Evolutionary conservation across 2,888 invertebrate species (phyloP).

Genomic region (Spisula solida): DNA sequence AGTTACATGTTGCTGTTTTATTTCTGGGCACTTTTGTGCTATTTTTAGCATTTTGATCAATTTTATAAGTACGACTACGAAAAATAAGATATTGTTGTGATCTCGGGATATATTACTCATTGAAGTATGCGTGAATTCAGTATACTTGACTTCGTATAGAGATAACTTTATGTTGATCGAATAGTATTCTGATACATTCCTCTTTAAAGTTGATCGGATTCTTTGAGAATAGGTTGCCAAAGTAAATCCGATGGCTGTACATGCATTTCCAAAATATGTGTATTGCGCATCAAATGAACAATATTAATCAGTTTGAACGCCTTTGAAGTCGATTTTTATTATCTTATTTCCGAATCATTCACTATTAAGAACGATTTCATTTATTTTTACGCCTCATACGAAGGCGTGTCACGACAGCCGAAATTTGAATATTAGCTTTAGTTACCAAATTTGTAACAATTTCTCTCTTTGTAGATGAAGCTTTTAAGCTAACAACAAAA

Average conservation of each 20-base stretch:
- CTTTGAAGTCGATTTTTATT: slow-evolving; percentile 44
- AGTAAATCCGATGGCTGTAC: not conserved
- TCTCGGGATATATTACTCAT: too few relatives aligned
- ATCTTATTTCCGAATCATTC: slow-evolving; percentile 16
- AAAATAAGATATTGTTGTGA: too few relatives aligned
- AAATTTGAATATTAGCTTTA: slow-evolving; percentile 5
- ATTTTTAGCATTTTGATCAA: too few relatives aligned
- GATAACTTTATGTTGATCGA: not conserved
- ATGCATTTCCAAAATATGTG: slow-evolving; percentile 35
- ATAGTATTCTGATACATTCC: not conserved
- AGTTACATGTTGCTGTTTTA: too few relatives aligned
- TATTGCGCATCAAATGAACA: slow-evolving; percentile 12
- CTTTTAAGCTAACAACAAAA: slow-evolving; percentile 33
- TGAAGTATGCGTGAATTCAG: too few relatives aligned
- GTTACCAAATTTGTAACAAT: slow-evolving; percentile 23
- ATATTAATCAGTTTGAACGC: not conserved
- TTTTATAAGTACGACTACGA: too few relatives aligned
- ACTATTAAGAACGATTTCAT: slow-evolving; percentile 29
- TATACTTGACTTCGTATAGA: too few relatives aligned
- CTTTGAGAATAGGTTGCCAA: not conserved
- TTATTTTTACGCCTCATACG: slow-evolving; percentile 2
- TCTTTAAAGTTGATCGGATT: not conserved
- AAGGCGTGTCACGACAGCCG: slow-evolving; percentile 28
- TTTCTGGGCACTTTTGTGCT: too few relatives aligned
- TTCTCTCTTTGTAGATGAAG: slow-evolving; percentile 39